Evolutionary conservation across 2,888 invertebrate species (phyloP).

Genomic region (Temnothorax ravouxi): DNA sequence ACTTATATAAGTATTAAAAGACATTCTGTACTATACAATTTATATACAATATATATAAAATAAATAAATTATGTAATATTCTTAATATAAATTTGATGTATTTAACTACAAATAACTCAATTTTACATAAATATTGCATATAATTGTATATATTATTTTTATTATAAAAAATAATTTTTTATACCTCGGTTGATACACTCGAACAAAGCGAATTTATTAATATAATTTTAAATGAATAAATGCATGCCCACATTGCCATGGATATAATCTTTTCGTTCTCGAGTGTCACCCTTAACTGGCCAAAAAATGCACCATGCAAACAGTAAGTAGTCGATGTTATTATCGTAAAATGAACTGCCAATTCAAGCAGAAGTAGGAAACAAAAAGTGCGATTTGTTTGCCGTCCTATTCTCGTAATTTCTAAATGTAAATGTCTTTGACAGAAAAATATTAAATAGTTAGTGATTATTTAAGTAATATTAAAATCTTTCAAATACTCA

Average conservation of each 20-base stretch:
- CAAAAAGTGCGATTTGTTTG: slow-evolving; percentile 1
- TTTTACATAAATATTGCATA: background rate
- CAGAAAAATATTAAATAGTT: slow-evolving; percentile 2
- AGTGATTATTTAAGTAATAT: background rate
- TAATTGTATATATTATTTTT: slow-evolving; percentile 2
- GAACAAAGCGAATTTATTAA: slow-evolving; percentile 15
- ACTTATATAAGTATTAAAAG: background rate
- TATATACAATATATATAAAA: background rate
- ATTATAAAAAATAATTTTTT: background rate
- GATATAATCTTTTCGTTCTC: background rate
- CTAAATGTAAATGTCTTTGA: slow-evolving; percentile 25
- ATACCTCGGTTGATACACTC: slow-evolving; percentile 18
- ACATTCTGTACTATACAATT: background rate
- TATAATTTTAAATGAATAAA: slow-evolving; percentile 29
- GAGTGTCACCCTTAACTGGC: background rate
- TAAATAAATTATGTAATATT: background rate
- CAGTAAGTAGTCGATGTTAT: slow-evolving; percentile 3
- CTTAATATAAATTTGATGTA: background rate
- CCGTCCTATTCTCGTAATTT: slow-evolving; percentile 12
- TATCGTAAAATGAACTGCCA: slow-evolving; percentile 32
- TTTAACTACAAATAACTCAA: background rate
- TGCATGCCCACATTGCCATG: background rate
- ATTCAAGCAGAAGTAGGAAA: slow-evolving; percentile 13
- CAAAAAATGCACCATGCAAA: background rate
- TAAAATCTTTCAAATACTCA: background rate